Percentiles rank a stretch among this genome's conserved stretches.
Conservation (phyloP, 64 coral and sea anemone species). For the Actinia tenebrosa region DNA sequence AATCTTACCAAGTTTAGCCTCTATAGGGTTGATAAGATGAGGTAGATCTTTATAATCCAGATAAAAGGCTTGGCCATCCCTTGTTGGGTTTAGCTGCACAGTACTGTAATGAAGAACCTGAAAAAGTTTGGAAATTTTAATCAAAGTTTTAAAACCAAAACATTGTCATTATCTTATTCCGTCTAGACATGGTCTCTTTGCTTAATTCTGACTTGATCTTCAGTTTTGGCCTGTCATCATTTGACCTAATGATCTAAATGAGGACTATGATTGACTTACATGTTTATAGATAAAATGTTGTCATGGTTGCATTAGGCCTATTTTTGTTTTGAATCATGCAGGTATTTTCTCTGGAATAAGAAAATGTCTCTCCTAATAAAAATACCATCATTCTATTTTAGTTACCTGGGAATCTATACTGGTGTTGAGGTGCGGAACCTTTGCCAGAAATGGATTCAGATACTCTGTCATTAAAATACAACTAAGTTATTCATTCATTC, state of each 20-base stretch:
- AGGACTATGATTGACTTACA: too few relatives aligned
- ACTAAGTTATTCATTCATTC: too few relatives aligned
- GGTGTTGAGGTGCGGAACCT: constrained; percentile 76
- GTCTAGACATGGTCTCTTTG: too few relatives aligned
- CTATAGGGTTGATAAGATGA: constrained; percentile 97
- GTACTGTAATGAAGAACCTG: constrained; percentile 91
- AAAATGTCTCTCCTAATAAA: too few relatives aligned
- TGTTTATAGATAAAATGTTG: too few relatives aligned
- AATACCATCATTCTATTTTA: background rate
- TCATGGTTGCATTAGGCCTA: too few relatives aligned
- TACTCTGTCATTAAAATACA: constrained; percentile 42
- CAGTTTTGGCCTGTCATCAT: too few relatives aligned
- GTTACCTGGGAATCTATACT: constrained; percentile 82
- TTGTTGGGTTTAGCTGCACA: constrained; percentile 56
- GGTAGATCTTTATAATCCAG: constrained; percentile 65
- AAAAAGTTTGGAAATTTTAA: background rate
- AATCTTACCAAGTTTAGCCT: constrained; percentile 81
- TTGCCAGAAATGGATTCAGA: constrained; percentile 74
- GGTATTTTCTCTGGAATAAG: too few relatives aligned
- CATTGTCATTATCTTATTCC: background rate
- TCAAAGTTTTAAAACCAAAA: background rate
- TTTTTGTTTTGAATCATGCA: too few relatives aligned
- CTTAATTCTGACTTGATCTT: too few relatives aligned
- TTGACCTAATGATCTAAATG: too few relatives aligned
- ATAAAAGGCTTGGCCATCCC: constrained; percentile 36